These are phyloP conservation scores for Harpalus rubripes DNA, from an alignment of 2,888 invertebrate species.

Conservation along the genomic window DNA sequence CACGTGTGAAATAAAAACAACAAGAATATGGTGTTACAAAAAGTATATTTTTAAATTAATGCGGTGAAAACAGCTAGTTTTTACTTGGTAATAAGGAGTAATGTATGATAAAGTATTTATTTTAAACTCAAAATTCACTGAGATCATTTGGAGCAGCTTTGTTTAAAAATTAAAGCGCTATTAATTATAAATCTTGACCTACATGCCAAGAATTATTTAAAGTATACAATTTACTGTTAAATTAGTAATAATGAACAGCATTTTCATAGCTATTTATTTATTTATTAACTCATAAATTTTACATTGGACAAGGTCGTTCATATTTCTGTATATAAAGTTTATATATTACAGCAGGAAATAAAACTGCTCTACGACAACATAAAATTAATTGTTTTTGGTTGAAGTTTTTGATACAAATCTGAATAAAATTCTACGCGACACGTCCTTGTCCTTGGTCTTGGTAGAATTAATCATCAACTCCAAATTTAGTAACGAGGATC, in stretches of 20 bases:
- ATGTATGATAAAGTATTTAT: not conserved
- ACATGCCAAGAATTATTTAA: not conserved
- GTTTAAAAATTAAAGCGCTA: not conserved
- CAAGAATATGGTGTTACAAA: no score
- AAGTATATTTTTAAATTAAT: no score
- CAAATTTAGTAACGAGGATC: slow-evolving; percentile 33
- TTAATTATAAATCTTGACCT: not conserved
- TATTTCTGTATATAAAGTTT: slow-evolving; percentile 4
- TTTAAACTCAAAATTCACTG: not conserved
- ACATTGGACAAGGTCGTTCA: not conserved
- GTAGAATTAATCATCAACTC: slow-evolving; percentile 22
- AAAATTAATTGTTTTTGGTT: slow-evolving; percentile 17
- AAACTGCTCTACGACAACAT: slow-evolving; percentile 1
- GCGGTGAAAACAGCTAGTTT: no score
- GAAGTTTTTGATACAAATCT: slow-evolving; percentile 13
- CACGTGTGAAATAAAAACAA: no score
- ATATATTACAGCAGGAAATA: not conserved
- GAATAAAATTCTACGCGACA: not conserved
- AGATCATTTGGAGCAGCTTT: not conserved
- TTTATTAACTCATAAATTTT: not conserved
- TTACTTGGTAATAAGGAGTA: no score
- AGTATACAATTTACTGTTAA: not conserved
- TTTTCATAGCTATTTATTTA: not conserved
- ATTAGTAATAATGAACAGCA: not conserved
- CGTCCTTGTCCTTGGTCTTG: slow-evolving; percentile 40